Base-by-base conservation (phyloP, 1,140 invertebrate species). In the Ganaspis sp. region DNA sequence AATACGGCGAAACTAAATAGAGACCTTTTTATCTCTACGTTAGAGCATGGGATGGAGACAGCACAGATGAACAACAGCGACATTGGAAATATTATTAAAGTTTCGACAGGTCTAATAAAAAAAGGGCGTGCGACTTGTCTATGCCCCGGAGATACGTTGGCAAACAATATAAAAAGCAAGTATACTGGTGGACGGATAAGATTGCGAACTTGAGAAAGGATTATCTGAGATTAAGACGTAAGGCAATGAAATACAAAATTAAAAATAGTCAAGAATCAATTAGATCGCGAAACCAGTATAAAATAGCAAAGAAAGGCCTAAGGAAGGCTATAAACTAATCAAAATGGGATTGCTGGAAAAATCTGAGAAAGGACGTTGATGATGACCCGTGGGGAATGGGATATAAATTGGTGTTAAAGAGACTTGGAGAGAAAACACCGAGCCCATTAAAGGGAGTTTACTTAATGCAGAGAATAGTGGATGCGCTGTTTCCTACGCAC, bases 161-260 rank as follows among this genome's bases (percentile, higher is more conserved):
- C 1, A 12, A 12, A 6, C 37, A 9, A 9, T 34, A 29, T 9
- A 9, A 74, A 64, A 12, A 38, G 75, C 0, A 17, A 3, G 78
- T 78, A 4, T 84, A 89, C 75, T 89, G 88, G 85, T 88, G 86
- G 84, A 85, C 81, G 8, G 71, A 79, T 0, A 75, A 88, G 8
- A 85, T 87, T 1, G 83, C 81, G 0, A 75, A 81, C 15, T 54
- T 87, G 0, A 80, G 86, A 11, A 53, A 26, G 9, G 45, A 29
- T 0, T 89, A 85, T 69, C 23, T 86, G 9, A 21, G 42, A 0
- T 54, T 77, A 9, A 77, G 85, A 19, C 49, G 72, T 4, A 11
- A 0, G 8, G 69, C 72, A 49, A 49, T 23, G n/a, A n/a, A n/a
- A n/a, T n/a, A n/a, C 53, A 73, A 54, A 34, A 29, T 15, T 19